A percentile compares a stretch with the other conserved stretches of the same genome.
These are phyloP conservation scores for Celastrina argiolus DNA, from an alignment of 2,888 invertebrate species.

Conservation along the genomic window DNA sequence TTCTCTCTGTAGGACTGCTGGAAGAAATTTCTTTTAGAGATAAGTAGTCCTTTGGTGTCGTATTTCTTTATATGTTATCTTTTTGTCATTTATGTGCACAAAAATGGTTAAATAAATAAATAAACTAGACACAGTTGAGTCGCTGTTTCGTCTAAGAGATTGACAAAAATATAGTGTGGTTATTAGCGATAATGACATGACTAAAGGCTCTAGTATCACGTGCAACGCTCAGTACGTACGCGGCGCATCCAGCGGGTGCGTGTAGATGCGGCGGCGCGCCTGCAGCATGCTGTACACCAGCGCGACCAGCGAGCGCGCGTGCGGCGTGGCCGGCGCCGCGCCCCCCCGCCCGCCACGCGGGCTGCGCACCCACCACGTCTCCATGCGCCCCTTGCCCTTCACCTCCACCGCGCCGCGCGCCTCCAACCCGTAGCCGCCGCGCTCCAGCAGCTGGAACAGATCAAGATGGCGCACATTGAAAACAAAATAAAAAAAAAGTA, in stretches of 20 bases:
- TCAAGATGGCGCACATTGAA: conserved; percentile 72
- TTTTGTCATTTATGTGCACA: too few relatives aligned
- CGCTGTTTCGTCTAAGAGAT: too few relatives aligned
- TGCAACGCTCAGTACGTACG: conserved; percentile 31
- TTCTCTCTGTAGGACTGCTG: too few relatives aligned
- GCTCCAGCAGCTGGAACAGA: conserved; percentile 82
- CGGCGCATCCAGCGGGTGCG: conserved; percentile 47
- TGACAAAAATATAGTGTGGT: too few relatives aligned
- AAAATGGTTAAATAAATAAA: too few relatives aligned
- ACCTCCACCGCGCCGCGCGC: conserved; percentile 92
- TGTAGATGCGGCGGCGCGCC: conserved; percentile 83
- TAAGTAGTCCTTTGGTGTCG: too few relatives aligned
- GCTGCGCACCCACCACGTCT: conserved; percentile 92
- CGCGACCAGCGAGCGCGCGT: conserved; percentile 86
- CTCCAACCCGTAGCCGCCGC: conserved; percentile 84
- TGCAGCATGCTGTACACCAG: conserved; percentile 94
- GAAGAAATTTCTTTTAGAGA: too few relatives aligned
- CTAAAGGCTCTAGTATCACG: too few relatives aligned
- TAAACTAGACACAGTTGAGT: too few relatives aligned
- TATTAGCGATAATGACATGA: too few relatives aligned
- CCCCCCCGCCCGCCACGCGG: conserved; percentile 75
- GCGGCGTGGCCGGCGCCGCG: conserved; percentile 82
- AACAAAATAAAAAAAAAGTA: too few relatives aligned
- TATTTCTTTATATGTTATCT: too few relatives aligned
- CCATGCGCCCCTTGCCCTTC: conserved; percentile 97